Evolutionary conservation across 2,888 invertebrate genomes (phyloP), one percentile per base, ranked within the genome.

Genomic region (Trileptium ribeirensis): DNA sequence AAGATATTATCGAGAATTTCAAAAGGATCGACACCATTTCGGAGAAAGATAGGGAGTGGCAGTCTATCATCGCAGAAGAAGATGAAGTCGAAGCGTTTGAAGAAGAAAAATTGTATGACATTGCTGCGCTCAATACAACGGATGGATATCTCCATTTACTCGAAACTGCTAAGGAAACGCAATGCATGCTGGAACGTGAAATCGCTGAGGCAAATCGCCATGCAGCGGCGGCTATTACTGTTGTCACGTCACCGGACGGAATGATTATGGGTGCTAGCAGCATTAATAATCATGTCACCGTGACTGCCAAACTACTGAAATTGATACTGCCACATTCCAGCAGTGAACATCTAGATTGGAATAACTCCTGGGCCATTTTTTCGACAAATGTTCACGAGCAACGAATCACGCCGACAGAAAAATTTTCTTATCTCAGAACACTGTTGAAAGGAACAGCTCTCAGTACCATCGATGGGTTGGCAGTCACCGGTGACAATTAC

Each of bases 391-490:
- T 70, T 29, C 70, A 70, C 70, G 29, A 31, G 31, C 70, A 70
- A n/a, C 70, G 36, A 36, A 19, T 70, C 33, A n/a, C n/a, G n/a
- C 33, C 29, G 29, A 70, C 29, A n/a, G 33, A 70, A 70, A 70
- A 70, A 70, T n/a, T 70, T 33, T 31, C 29, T n/a, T 70, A 70
- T 70, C 70, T 70, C 15, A 19, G 36, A 15, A 31, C 29, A n/a
- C 33, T 70, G 29, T n/a, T 70, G 29, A 70, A 29, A 70, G 70
- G 70, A 19, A 8, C 70, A 15, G 70, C 70, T 29, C 36, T 33
- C 70, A 70, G 36, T 70, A 70, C 29, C 15, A 70, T 70, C 70
- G 36, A 70, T 33, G 70, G 70, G 29, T 29, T 70, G 70, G 70
- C 33, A 70, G 29, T 70, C 33, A 31, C 29, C 33, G 70, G 33